Evolutionary conservation across 2,797 vertebrate genomes (phyloP), one percentile per base, ranked within the genome.

Genomic region (Limnodromus scolopaceus): DNA sequence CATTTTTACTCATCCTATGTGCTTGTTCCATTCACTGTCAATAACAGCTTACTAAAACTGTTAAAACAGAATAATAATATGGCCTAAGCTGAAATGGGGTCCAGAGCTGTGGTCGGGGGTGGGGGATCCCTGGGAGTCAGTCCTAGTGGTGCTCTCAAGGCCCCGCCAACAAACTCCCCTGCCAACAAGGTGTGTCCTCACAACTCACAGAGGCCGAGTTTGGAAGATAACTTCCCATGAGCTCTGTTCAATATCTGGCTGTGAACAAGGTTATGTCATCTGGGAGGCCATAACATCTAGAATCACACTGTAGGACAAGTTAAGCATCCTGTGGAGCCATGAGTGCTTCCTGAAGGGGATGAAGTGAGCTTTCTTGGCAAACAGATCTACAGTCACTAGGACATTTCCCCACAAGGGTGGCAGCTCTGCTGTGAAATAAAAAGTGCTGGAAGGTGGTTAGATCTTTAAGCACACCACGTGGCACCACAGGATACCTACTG

Each of bases 401-500:
- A n/a, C 20, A 18, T 78, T 81, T 70, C 24, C 22, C 22, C 45
- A 41, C 17, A 32, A 48, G 18, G 11, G 3, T 43, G 6, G 22
- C 57, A 39, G 8, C 3, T 66, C 32, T 70, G 4, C 0, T 0
- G 15, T 63, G 30, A 78, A 74, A 58, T 70, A 57, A 16, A 68
- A 76, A 34, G 5, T 41, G 10, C 11, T 58, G 18, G 11, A 74
- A 77, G 12, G 28, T 27, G 9, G 6, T 12, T 61, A 20, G 20
- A 60, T 10, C 16, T 64, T 28, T 64, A 13, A 43, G 63, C 20
- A 45, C 17, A 70, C 4, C 32, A 34, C 84, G 3, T 22, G 9
- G 6, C 6, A n/a, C 7, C 19, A 11, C 15, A 24, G 11, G 5
- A 61, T 48, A 13, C 3, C 10, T 30, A 6, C 2, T 45, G 6